Conservation (phyloP, 1,140 invertebrate genomes). For the Acromyrmex charruanus region DNA sequence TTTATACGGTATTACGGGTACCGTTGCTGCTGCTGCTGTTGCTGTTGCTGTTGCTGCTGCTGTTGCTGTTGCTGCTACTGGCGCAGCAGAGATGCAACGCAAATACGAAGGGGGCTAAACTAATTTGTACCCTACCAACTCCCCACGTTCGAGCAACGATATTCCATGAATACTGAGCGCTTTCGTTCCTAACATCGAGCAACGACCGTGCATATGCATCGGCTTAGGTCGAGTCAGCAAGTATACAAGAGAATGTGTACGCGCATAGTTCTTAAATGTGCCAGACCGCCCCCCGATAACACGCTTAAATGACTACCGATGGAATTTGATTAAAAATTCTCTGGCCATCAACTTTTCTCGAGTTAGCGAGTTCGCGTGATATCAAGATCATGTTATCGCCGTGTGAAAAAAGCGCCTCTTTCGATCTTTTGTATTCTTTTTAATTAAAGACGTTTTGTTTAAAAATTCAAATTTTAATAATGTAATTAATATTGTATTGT, state of each 20-base stretch:
- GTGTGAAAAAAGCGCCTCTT: too few species aligned
- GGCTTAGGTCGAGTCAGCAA: slow-evolving; percentile 62
- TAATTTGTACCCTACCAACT: slow-evolving; percentile 73
- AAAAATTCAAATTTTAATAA: slow-evolving; percentile 2
- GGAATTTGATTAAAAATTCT: slow-evolving; percentile 64
- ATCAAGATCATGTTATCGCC: not conserved
- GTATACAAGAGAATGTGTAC: slow-evolving; percentile 45
- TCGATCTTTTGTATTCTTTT: not conserved
- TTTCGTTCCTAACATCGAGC: slow-evolving; percentile 61
- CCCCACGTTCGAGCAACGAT: slow-evolving; percentile 70
- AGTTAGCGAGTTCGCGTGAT: not conserved
- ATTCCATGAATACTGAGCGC: slow-evolving; percentile 81
- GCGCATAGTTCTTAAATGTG: slow-evolving; percentile 53
- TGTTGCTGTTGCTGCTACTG: not conserved
- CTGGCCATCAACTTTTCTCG: not conserved
- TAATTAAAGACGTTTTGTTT: not conserved
- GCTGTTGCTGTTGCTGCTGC: not conserved
- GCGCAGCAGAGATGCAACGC: slow-evolving; percentile 43
- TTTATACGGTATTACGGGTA: slow-evolving; percentile 27
- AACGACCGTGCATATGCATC: slow-evolving; percentile 71
- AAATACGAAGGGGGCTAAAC: slow-evolving; percentile 77
- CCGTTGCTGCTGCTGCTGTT: not conserved
- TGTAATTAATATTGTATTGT: not conserved
- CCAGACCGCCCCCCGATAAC: slow-evolving; percentile 19
- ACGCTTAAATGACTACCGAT: not conserved